Conservation (phyloP, 1,140 invertebrate species). For the Oedothorax gibbosus region DNA sequence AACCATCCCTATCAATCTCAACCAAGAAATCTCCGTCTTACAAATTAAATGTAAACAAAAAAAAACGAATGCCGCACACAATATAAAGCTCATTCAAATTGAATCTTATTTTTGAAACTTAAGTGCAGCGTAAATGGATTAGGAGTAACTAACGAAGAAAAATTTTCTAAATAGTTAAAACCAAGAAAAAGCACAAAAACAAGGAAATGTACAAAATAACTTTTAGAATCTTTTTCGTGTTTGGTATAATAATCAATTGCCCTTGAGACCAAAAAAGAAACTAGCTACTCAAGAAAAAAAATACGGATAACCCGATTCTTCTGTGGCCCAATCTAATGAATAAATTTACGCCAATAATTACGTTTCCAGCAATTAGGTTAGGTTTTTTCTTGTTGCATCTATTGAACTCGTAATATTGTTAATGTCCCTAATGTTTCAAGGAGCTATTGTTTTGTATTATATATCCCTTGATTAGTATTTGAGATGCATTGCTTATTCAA, state of each 20-base stretch:
- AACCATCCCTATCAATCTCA: no score
- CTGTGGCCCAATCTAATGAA: slow-evolving; percentile 32
- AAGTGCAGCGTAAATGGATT: no score
- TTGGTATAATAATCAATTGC: slow-evolving; percentile 9
- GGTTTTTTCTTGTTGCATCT: background rate
- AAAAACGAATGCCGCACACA: no score
- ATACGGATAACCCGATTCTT: slow-evolving; percentile 5
- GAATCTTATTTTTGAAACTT: no score
- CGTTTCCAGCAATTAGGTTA: slow-evolving; percentile 22
- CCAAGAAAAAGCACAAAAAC: no score
- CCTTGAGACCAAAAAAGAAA: slow-evolving; percentile 7
- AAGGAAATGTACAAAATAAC: no score
- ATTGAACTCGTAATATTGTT: slow-evolving; percentile 15
- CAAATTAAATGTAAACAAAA: no score
- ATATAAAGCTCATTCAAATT: no score
- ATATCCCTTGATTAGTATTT: background rate
- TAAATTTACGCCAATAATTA: slow-evolving; percentile 40
- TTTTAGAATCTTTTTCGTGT: no score
- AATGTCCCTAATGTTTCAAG: slow-evolving; percentile 10
- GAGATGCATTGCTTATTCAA: slow-evolving; percentile 12
- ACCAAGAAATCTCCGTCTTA: no score
- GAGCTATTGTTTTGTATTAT: background rate
- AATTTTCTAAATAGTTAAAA: no score
- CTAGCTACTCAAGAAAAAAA: background rate
- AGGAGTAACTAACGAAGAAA: no score